Evolutionary conservation across 2,113 vertebrate species (phyloP).

Genomic region (Scomber scombrus): DNA sequence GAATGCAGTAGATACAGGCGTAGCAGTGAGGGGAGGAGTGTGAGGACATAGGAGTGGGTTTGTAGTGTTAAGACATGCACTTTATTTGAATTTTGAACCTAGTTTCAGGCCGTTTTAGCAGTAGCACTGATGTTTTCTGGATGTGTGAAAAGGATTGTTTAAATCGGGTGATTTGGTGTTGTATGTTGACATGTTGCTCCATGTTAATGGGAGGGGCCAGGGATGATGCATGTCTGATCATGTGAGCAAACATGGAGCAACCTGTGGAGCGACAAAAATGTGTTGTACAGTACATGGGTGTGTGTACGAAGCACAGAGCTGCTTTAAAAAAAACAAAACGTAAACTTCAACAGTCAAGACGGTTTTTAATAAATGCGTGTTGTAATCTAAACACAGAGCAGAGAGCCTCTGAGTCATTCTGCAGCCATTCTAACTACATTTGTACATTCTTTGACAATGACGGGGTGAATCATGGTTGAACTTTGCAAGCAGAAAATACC

Average conservation of each 20-base stretch:
- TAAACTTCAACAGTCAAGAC: constrained; percentile 10
- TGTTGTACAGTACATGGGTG: constrained; percentile 30
- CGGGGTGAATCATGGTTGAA: not conserved
- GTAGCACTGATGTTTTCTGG: not conserved
- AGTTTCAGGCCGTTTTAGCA: not conserved
- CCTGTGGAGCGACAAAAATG: constrained; percentile 72
- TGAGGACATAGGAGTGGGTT: constrained; percentile 50
- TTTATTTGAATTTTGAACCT: not conserved
- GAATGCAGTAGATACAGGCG: constrained; percentile 83
- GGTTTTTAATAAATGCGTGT: constrained; percentile 38
- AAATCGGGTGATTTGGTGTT: not conserved
- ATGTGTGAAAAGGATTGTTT: not conserved
- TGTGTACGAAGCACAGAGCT: not conserved
- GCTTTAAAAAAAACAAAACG: constrained; percentile 3
- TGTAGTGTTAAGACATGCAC: constrained; percentile 21
- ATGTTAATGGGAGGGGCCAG: constrained; percentile 51
- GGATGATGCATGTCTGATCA: constrained; percentile 76
- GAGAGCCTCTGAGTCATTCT: constrained; percentile 54
- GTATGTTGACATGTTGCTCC: constrained; percentile 28
- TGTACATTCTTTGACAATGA: constrained; percentile 61
- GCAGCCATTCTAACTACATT: constrained; percentile 38
- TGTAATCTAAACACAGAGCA: constrained; percentile 64
- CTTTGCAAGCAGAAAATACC: constrained; percentile 16
- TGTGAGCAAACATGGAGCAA: constrained; percentile 67
- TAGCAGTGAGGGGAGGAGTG: constrained; percentile 68